A percentile compares a stretch with the other conserved stretches of the same genome.
Conservation (phyloP, 2,888 invertebrate genomes). For the Nebria salina region DNA sequence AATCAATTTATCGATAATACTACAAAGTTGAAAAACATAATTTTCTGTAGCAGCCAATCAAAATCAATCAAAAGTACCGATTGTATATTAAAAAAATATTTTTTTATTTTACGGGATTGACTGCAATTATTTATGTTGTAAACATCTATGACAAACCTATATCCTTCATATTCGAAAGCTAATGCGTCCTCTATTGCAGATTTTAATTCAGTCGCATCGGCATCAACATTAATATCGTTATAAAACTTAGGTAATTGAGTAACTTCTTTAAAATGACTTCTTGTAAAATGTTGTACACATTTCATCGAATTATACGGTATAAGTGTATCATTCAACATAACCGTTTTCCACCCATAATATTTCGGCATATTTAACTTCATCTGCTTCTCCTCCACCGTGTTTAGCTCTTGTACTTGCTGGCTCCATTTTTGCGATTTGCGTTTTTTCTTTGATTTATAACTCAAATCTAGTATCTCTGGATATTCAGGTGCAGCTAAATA, state of each 20-base stretch:
- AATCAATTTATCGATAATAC: conserved; percentile 41
- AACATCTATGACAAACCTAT: conserved; percentile 64
- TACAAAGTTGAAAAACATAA: no score
- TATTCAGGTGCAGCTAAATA: conserved; percentile 63
- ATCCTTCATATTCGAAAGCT: conserved; percentile 68
- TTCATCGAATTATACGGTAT: conserved; percentile 76
- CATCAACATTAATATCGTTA: conserved; percentile 61
- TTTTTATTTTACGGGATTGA: no score
- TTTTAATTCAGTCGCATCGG: conserved; percentile 66
- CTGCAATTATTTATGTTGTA: no score
- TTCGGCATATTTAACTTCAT: conserved; percentile 83
- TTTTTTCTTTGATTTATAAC: conserved; percentile 63
- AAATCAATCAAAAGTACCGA: no score
- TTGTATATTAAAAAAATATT: no score
- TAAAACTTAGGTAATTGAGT: conserved; percentile 67
- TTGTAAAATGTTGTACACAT: conserved; percentile 79
- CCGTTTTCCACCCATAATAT: conserved; percentile 80
- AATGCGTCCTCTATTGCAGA: conserved; percentile 72
- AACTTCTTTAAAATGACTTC: conserved; percentile 74
- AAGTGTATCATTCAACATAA: conserved; percentile 70
- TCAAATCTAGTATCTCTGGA: conserved; percentile 73
- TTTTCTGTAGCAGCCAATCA: no score
- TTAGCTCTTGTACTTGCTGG: conserved; percentile 70
- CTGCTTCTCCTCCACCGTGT: conserved; percentile 85
- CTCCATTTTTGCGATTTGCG: conserved; percentile 65